A percentile compares a stretch with the other conserved stretches of the same genome.
phyloP scores from a whole-genome alignment of 2,113 vertebrate species.

The Labeo catla region DNA sequence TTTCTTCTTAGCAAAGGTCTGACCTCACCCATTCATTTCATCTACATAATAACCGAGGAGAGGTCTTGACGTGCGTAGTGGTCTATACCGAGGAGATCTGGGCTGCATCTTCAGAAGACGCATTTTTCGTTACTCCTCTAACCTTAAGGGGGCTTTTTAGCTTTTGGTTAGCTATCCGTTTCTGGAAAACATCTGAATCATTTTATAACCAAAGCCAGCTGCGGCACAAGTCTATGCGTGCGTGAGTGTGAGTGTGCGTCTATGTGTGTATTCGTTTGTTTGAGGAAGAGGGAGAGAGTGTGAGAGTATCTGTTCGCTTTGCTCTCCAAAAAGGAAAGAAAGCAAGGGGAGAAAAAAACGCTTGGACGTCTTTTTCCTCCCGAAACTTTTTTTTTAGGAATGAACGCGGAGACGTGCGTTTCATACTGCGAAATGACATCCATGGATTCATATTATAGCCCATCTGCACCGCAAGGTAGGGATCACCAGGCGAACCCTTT shows the following conservation, averaged over 20 bases:
- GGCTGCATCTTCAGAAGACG: conserved; percentile 74
- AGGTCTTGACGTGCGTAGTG: conserved; percentile 62
- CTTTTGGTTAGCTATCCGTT: conserved; percentile 82
- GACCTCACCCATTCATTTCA: conserved; percentile 77
- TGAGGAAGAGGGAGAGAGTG: conserved; percentile 66
- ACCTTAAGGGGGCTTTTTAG: conserved; percentile 82
- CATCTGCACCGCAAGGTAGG: conserved; percentile 86
- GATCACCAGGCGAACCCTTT: conserved; percentile 87
- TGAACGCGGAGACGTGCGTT: conserved; percentile 94
- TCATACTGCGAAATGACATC: conserved; percentile 95
- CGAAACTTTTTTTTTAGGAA: conserved; percentile 83
- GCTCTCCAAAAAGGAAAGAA: conserved; percentile 57
- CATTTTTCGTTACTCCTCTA: conserved; percentile 74
- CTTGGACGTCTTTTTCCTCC: conserved; percentile 65
- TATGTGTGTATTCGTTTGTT: conserved; percentile 60
- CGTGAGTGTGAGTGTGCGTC: conserved; percentile 47
- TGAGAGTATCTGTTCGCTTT: conserved; percentile 70
- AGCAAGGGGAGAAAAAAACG: conserved; percentile 41
- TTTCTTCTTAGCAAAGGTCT: conserved; percentile 67
- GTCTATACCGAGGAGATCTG: conserved; percentile 62
- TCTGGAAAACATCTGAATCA: conserved; percentile 92
- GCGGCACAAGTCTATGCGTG: conserved; percentile 66
- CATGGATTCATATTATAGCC: conserved; percentile 98
- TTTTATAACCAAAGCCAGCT: conserved; percentile 86
- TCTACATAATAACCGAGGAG: conserved; percentile 80